Conservation (phyloP, 2,888 invertebrate species). For the Junonia oenone region DNA sequence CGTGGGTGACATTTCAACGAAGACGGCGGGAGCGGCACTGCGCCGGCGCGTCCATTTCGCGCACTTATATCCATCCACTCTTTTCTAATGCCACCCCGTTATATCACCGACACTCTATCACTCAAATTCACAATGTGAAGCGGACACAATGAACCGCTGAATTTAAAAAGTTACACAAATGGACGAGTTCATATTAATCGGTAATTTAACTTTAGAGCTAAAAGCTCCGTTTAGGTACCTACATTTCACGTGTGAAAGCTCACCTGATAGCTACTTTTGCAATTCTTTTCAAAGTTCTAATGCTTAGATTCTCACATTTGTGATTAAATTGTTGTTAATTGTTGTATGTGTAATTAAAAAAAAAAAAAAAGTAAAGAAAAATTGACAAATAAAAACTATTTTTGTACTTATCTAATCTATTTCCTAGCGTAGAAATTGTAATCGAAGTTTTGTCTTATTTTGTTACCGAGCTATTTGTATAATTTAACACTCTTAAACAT, state of each 20-base stretch:
- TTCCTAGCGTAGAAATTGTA: no score
- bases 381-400: no score
- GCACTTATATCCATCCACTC: slow-evolving; percentile 51
- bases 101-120: slow-evolving; percentile 41
- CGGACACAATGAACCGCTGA: slow-evolving; percentile 26
- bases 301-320: no score
- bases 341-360: no score
- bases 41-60: slow-evolving; percentile 47
- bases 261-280: no score
- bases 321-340: no score
- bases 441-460: no score
- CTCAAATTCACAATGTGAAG: slow-evolving; percentile 20
- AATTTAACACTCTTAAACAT: background rate
- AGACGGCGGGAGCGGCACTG: slow-evolving; percentile 58
- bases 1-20: slow-evolving; percentile 46
- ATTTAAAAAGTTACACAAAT: slow-evolving; percentile 22
- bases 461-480: no score
- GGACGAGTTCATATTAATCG: background rate
- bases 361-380: no score
- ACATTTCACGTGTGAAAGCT: background rate
- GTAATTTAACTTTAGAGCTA: background rate
- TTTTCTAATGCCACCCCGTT: slow-evolving; percentile 38
- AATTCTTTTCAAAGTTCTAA: no score
- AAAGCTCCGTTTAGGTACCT: no score
- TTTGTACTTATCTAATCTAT: no score